These are phyloP conservation scores for Cheirogaleus major DNA, from an alignment of 2,797 vertebrate genomes.

Conservation along the genomic window DNA sequence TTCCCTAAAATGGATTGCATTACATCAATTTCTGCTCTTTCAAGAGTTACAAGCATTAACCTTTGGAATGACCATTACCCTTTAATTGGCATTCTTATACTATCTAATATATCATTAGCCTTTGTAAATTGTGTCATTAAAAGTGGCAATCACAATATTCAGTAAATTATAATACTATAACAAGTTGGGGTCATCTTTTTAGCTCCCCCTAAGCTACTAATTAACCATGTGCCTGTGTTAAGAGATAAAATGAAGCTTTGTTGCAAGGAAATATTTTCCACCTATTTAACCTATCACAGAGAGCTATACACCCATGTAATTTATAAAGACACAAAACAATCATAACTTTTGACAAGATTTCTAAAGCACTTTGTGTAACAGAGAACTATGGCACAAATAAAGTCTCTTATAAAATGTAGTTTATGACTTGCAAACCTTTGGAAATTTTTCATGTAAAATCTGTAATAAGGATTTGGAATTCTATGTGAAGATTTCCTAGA, in stretches of 20 bases:
- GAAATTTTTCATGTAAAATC: not conserved
- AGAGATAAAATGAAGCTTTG: not conserved
- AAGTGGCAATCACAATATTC: not conserved
- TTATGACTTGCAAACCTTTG: not conserved
- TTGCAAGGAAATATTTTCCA: not conserved
- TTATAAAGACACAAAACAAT: not conserved
- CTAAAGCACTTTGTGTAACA: not conserved
- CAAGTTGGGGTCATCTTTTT: conserved; percentile 3
- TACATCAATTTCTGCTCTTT: conserved; percentile 50
- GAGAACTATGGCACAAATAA: not conserved
- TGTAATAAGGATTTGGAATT: not conserved
- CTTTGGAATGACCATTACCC: conserved; percentile 28
- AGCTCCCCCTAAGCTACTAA: not conserved
- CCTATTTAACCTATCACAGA: not conserved
- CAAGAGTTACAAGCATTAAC: conserved; percentile 54
- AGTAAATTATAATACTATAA: conserved; percentile 22
- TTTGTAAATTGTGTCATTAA: not conserved
- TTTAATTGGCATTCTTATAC: not conserved
- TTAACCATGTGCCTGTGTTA: not conserved
- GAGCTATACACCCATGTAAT: not conserved
- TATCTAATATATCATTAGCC: not conserved
- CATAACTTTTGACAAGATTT: not conserved
- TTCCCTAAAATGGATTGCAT: not conserved
- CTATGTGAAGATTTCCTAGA: not conserved
- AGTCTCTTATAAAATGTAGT: not conserved